phyloP scores from a whole-genome alignment of 2,113 vertebrate genomes.

The Thymallus thymallus region DNA sequence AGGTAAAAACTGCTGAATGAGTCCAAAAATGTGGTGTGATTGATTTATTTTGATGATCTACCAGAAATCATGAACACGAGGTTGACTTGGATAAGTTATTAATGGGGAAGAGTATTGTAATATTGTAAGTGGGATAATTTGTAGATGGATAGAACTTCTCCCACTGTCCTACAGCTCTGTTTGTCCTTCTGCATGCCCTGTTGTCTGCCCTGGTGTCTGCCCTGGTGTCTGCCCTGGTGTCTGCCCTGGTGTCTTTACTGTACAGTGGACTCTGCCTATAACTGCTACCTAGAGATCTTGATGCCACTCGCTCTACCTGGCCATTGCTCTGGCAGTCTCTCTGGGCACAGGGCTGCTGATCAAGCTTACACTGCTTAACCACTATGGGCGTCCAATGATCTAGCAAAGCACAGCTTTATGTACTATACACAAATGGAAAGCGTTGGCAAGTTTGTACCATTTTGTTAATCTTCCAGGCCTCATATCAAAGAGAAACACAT shows the following conservation, averaged over 20 bases:
- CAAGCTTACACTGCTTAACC: conserved; percentile 23
- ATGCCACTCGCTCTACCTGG: background rate
- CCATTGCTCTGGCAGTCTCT: background rate
- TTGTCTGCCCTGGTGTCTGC: conserved; percentile 1
- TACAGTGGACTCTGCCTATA: background rate
- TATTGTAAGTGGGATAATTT: no score
- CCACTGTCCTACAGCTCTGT: background rate
- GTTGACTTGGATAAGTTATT: no score
- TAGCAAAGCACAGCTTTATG: conserved; percentile 23
- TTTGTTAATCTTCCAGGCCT: background rate
- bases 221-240: conserved; percentile 17
- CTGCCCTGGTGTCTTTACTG: conserved; percentile 18
- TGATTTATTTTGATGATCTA: no score
- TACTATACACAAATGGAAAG: conserved; percentile 19
- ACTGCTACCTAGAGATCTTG: background rate
- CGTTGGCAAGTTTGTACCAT: background rate
- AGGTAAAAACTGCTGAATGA: no score
- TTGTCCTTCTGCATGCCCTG: conserved; percentile 1
- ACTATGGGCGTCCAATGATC: conserved; percentile 30
- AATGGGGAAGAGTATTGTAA: no score
- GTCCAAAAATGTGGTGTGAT: no score
- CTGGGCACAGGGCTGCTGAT: conserved; percentile 37
- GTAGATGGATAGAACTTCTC: background rate
- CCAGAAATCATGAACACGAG: no score
- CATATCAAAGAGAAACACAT: conserved; percentile 13